Percentiles rank a stretch among this genome's conserved stretches.
These are phyloP conservation scores for Lasioglossum figueresi DNA, from an alignment of 2,888 invertebrate genomes.

Conservation along the genomic window DNA sequence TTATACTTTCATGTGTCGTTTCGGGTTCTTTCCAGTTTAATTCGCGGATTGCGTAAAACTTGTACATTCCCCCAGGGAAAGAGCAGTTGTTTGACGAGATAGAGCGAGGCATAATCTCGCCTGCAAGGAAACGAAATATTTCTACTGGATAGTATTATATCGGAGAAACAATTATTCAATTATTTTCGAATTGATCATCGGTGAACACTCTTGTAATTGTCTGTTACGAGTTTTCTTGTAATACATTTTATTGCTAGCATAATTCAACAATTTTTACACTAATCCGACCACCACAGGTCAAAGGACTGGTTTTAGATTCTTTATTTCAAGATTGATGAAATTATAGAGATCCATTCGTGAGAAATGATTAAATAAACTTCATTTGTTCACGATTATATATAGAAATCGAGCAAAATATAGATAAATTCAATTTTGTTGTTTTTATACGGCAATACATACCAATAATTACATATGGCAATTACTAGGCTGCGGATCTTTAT, in stretches of 20 bases:
- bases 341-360: background rate
- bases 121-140: conserved; percentile 9
- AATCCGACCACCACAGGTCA: background rate
- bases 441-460: background rate
- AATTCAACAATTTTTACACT: background rate
- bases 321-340: background rate
- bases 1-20: conserved; percentile 43
- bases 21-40: conserved; percentile 40
- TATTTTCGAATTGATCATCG: background rate
- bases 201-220: background rate
- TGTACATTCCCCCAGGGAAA: conserved; percentile 44
- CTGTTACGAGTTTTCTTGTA: background rate
- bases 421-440: background rate
- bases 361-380: background rate
- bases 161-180: background rate
- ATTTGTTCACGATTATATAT: background rate
- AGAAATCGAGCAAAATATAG: background rate
- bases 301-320: background rate
- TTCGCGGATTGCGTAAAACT: conserved; percentile 51
- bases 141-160: conserved; percentile 1
- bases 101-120: conserved; percentile 4
- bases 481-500: no score
- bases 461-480: no score
- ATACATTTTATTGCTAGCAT: background rate
- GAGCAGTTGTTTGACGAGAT: conserved; percentile 54